Conservation (phyloP, 2,113 vertebrate species). For the Pseudopipra pipra region DNA sequence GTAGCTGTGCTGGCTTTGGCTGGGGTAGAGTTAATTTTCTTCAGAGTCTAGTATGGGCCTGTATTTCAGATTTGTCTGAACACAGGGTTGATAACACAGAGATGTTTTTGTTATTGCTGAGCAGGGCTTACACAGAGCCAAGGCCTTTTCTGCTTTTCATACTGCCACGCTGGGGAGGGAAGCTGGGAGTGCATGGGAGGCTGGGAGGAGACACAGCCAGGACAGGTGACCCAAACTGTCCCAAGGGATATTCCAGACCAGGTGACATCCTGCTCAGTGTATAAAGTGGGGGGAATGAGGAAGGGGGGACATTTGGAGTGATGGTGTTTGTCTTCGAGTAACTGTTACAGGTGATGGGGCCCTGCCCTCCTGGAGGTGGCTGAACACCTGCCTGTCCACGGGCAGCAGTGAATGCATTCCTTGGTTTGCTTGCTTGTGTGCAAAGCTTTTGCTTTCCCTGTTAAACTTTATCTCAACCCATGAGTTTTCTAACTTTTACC, state of each 20-base stretch:
- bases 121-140: background rate
- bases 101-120: background rate
- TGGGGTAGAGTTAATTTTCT: background rate
- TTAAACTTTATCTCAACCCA: background rate
- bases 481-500: background rate
- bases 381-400: background rate
- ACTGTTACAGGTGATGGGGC: rapidly evolving
- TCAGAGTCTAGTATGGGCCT: background rate
- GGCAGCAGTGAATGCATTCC: background rate
- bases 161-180: rapidly evolving
- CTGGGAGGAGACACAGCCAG: background rate
- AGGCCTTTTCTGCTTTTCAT: background rate
- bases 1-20: background rate
- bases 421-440: background rate
- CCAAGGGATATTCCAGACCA: background rate
- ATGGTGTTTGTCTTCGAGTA: background rate
- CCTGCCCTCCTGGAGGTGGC: background rate
- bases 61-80: background rate
- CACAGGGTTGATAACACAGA: rapidly evolving
- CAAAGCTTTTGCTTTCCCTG: background rate
- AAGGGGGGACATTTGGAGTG: background rate
- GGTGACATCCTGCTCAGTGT: background rate
- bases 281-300: background rate
- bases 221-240: background rate
- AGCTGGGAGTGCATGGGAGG: rapidly evolving